phyloP scores from a whole-genome alignment of 2,113 vertebrate genomes.

The Ptilorrhoa leucosticta region DNA sequence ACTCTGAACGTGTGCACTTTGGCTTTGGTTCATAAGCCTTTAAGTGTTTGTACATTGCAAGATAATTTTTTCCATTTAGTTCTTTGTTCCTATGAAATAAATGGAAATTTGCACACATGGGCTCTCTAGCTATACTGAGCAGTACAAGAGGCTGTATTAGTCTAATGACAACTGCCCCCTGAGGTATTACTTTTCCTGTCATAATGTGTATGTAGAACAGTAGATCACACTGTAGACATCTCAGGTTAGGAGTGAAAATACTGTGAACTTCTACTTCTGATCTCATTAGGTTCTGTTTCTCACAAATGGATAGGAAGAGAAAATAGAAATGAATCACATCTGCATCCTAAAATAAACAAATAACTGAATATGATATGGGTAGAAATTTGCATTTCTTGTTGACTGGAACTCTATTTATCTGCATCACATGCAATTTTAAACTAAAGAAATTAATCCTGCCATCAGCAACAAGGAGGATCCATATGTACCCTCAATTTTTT shows the following conservation, averaged over 20 bases:
- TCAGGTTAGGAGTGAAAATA: not conserved
- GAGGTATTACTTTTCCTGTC: not conserved
- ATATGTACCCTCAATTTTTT: not conserved
- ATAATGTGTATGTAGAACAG: not conserved
- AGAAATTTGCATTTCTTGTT: not conserved
- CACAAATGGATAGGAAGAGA: not conserved
- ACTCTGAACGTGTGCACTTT: not conserved
- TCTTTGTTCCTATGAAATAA: not conserved
- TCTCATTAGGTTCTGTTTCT: not conserved
- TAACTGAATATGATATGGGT: not conserved
- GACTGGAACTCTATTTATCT: not conserved
- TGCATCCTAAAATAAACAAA: not conserved
- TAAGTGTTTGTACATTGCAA: not conserved
- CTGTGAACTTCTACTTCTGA: not conserved
- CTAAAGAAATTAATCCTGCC: not conserved
- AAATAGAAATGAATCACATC: not conserved
- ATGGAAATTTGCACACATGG: not conserved
- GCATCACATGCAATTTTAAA: not conserved
- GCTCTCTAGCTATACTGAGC: not conserved
- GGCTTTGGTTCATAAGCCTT: not conserved
- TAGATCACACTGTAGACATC: not conserved
- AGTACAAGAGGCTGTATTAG: not conserved
- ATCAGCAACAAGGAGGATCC: not conserved
- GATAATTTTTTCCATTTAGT: not conserved
- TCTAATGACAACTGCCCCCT: not conserved